Base-by-base conservation (phyloP, 2,797 vertebrate species). In the Xyrichtys novacula region DNA sequence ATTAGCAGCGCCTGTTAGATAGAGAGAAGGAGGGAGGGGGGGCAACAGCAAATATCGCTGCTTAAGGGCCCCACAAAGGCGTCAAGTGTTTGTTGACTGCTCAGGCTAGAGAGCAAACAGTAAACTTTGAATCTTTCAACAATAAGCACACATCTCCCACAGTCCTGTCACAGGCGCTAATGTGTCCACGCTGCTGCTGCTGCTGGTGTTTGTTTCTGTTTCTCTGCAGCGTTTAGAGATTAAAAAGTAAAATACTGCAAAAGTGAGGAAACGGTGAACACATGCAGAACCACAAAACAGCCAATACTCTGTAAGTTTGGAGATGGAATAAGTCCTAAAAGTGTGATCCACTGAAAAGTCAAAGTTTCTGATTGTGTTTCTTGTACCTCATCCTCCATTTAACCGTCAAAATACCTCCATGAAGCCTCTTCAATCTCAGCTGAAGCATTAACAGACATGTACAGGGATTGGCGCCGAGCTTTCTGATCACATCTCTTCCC, bases 11-110 rank as follows among this genome's bases (percentile, higher is more conserved):
- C 93, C 89, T 89, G 86, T 73, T 85, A 66, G 85, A 85, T 71
- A 67, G 91, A 88, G 84, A 81, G 85, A 90, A 91, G 94, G 94
- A 67, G 91, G 89, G 84, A 81, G 85, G 90, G 91, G 94, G 94
- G 92, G 92, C 91, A 91, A 90, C 88, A 92, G 91, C 94, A 95
- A 96, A 95, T 94, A 95, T 91, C 81, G 86, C 93, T 90, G 93
- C 94, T 94, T 91, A 93, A 87, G 68, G 78, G 77, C 86, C 84
- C 49, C 93, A 89, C 85, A 96, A 94, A 96, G 92, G 94, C 93
- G 83, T 94, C 90, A 93, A 96, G 95, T 95, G 95, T 96, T 95
- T 96, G 95, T 96, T 95, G 96, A 95, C 91, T 87, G 93, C 94
- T 94, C 93, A 90, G 94, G 87, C 94, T 88, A 88, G 80, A 95